These are phyloP conservation scores for Pantherophis guttatus DNA, from an alignment of 2,113 vertebrate species.

Conservation along the genomic window DNA sequence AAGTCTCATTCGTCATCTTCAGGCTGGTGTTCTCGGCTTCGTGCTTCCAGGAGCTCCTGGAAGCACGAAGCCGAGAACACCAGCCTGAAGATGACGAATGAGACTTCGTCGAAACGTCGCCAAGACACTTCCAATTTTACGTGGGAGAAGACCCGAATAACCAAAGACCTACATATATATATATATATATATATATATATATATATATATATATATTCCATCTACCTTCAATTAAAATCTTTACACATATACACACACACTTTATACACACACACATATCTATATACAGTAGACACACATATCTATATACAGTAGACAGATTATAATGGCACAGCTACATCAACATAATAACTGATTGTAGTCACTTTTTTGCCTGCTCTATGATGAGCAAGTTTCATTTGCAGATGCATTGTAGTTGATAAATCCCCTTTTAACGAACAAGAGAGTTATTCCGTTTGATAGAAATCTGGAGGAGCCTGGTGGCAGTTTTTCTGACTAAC, in stretches of 20 bases:
- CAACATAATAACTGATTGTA: constrained; percentile 31
- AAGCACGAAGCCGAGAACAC: no score
- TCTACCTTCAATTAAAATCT: neutral
- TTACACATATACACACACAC: constrained; percentile 24
- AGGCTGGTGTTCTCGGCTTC: no score
- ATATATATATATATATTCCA: no score
- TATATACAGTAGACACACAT: neutral
- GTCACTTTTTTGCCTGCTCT: neutral
- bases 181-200: no score
- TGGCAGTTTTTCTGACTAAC: neutral
- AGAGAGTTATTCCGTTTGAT: neutral
- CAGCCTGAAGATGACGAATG: no score
- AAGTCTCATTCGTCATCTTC: no score
- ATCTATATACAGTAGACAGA: neutral
- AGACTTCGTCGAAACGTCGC: no score
- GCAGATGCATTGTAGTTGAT: neutral
- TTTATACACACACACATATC: neutral
- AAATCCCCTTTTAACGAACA: rapidly evolving
- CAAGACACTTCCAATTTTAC: no score
- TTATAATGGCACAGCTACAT: constrained; percentile 16
- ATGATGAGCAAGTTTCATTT: neutral
- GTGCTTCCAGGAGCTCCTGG: no score
- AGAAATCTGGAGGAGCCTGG: neutral
- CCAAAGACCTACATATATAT: no score
- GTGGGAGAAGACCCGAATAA: no score